A percentile compares a stretch with the other conserved stretches of the same genome.
phyloP scores from a whole-genome alignment of 2,797 vertebrate genomes.

The Microctenopoma lineatum region DNA sequence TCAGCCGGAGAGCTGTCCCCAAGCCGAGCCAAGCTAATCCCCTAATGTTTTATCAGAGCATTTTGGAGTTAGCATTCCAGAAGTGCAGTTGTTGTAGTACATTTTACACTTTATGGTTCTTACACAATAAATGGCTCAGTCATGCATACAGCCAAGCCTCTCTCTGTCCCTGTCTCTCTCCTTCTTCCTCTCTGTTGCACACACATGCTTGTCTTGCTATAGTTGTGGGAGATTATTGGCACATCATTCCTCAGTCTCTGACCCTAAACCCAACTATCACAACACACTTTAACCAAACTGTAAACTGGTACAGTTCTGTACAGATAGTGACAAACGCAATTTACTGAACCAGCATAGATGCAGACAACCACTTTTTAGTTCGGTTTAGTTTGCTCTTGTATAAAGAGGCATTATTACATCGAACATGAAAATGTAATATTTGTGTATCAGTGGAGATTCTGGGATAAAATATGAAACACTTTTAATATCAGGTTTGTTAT shows the following conservation, averaged over 20 bases:
- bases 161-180: background rate
- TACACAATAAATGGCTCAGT: slow-evolving; percentile 61
- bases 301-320: too few species aligned
- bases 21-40: slow-evolving; percentile 17
- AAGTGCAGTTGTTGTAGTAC: slow-evolving; percentile 41
- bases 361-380: too few species aligned
- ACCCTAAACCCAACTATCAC: background rate
- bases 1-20: background rate
- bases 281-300: background rate
- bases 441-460: too few species aligned
- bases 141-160: slow-evolving; percentile 37
- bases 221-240: too few species aligned
- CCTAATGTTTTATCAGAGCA: slow-evolving; percentile 19
- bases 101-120: slow-evolving; percentile 56
- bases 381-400: too few species aligned
- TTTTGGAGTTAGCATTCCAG: slow-evolving; percentile 28
- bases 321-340: too few species aligned
- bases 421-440: too few species aligned
- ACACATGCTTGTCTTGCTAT: background rate
- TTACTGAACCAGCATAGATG: too few species aligned
- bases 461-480: too few species aligned
- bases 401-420: too few species aligned
- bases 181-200: background rate
- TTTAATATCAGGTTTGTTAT: too few species aligned
- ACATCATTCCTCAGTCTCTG: too few species aligned